Evolutionary conservation across 1,140 invertebrate genomes (phyloP).

Genomic region (Mylabris phalerata): DNA sequence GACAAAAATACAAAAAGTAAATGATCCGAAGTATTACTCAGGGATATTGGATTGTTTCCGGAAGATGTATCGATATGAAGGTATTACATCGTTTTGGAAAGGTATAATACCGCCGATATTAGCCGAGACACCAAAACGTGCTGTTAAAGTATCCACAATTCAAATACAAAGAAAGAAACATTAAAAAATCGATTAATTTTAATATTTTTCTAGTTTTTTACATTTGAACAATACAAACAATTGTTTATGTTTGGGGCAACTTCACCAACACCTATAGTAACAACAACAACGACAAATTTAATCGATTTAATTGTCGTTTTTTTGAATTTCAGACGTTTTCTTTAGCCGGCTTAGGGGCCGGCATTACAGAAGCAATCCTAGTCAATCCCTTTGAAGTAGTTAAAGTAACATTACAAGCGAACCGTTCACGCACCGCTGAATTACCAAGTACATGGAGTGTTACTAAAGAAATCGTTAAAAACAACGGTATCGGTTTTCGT

Average conservation of each 20-base stretch:
- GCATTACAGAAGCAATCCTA: conserved; percentile 80
- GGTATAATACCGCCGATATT: conserved; percentile 87
- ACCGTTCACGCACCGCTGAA: conserved; percentile 48
- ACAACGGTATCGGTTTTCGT: conserved; percentile 65
- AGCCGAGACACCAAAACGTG: conserved; percentile 91
- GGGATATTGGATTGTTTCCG: conserved; percentile 80
- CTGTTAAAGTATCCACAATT: conserved; percentile 61
- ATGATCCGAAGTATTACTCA: conserved; percentile 58
- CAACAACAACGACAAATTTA: not conserved
- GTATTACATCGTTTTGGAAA: conserved; percentile 78
- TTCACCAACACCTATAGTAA: conserved; percentile 64
- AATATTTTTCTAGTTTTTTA: conserved; percentile 63
- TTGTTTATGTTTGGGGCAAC: conserved; percentile 70
- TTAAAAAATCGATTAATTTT: not conserved
- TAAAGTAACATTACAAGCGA: conserved; percentile 78
- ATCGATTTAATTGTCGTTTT: not conserved
- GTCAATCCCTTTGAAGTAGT: conserved; percentile 95
- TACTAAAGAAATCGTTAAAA: conserved; percentile 68
- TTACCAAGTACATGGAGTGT: conserved; percentile 69
- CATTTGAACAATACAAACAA: conserved; percentile 88
- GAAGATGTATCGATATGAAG: conserved; percentile 84
- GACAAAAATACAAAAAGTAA: not conserved
- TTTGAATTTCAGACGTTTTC: conserved; percentile 66
- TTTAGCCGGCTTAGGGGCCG: conserved; percentile 76
- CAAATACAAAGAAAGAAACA: no score